Evolutionary conservation across 2,888 invertebrate genomes (phyloP).

Genomic region (Eupelmus urozonus): DNA sequence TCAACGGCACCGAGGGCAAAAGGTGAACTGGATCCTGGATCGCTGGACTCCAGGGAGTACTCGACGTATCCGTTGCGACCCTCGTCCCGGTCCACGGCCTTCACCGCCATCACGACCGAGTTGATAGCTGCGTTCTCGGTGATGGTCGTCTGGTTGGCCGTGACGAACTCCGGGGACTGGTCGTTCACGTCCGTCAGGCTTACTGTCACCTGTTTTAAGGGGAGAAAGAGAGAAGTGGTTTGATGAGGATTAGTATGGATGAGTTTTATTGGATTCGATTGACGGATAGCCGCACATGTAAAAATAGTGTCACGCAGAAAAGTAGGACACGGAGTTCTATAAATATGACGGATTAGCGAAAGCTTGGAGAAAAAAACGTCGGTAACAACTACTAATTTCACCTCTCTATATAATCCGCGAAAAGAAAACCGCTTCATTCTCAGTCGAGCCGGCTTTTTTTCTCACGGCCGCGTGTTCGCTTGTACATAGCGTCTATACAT

Average conservation of each 20-base stretch:
- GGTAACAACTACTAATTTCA: slow-evolving; percentile 46
- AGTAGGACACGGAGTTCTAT: too few relatives aligned
- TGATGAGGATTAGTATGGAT: slow-evolving; percentile 11
- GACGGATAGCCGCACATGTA: too few relatives aligned
- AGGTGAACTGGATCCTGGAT: slow-evolving; percentile 75
- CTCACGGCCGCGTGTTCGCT: not conserved
- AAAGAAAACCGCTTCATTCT: slow-evolving; percentile 40
- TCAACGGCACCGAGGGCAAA: slow-evolving; percentile 93
- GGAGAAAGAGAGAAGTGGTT: not conserved
- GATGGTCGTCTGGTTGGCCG: slow-evolving; percentile 87
- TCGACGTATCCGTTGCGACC: slow-evolving; percentile 94
- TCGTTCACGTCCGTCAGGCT: slow-evolving; percentile 94
- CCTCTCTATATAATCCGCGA: not conserved
- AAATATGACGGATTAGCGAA: too few relatives aligned
- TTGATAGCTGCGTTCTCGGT: slow-evolving; percentile 91
- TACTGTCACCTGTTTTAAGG: slow-evolving; percentile 94
- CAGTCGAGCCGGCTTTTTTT: not conserved
- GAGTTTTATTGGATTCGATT: slow-evolving; percentile 17
- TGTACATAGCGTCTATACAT: not conserved
- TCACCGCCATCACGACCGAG: slow-evolving; percentile 92
- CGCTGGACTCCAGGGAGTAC: slow-evolving; percentile 84
- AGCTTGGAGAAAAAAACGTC: too few relatives aligned
- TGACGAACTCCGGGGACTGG: slow-evolving; percentile 91
- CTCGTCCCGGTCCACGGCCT: slow-evolving; percentile 93
- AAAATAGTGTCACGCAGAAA: too few relatives aligned